Base-by-base conservation (phyloP, 2,113 vertebrate genomes). In the Paracanthobrama guichenoti region DNA sequence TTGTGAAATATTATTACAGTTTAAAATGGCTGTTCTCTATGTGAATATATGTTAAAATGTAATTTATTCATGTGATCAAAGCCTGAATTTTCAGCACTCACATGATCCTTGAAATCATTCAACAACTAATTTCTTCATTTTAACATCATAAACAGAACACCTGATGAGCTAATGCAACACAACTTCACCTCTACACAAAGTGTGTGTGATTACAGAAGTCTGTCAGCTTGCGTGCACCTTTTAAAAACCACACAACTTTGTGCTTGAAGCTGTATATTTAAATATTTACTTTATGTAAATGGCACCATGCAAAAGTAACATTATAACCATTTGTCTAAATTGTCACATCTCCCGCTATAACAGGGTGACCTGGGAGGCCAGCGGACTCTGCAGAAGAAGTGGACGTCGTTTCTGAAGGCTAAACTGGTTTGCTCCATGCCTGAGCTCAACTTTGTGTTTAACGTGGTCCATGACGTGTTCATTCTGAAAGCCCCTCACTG, bases 381-480 rank as follows among this genome's bases (percentile, higher is more conserved):
- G 88, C 93, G 98, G 87, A 99, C 95, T 10, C 91, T 99, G 74
- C 97, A 99, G 90, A 99, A 98, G 91, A 99, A 98, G 88, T 99
- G 98, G 98, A 99, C 98, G 0, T 96, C 98, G 4, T 99, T 98
- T 91, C 95, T 99, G 79, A 99, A 99, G 91, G 97, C 98, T 83
- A 95, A 97, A 84, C 91, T 99, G 88, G 95, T 98, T 81, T 99
- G 98, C 88, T 96, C 97, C 83, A 94, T 95, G 90, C 96, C 96
- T 0, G 97, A 99, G 72, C 96, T 95, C 83, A 97, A 96, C 93
- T 96, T 99, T 26, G 93, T 99, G 91, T 99, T 99, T 94, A 99
- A 99, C 4, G 94, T 99, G 46, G 95, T 99, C 35, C 96, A 95
- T 53, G 97, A 98, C 0, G 92, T 97, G 85, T 99, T 97, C 77